A percentile compares a stretch with the other conserved stretches of the same genome.
Conservation (phyloP, 1,140 invertebrate genomes). For the Homarus americanus region DNA sequence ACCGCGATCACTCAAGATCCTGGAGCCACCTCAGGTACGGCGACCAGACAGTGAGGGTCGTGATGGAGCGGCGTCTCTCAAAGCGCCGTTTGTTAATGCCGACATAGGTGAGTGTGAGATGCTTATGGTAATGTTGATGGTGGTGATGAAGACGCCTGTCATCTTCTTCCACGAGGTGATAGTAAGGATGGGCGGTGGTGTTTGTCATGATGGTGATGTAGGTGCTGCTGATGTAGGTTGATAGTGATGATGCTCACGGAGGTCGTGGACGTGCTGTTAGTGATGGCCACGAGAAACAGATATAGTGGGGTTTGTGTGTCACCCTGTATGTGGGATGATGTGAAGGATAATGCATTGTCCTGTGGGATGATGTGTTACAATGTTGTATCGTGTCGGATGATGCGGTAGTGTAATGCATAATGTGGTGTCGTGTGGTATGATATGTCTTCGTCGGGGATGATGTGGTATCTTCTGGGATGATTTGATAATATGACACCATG, state of each 20-base stretch:
- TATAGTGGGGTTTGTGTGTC: background rate
- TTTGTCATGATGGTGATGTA: slow-evolving; percentile 48
- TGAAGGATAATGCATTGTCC: too few relatives aligned
- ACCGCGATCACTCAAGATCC: too few relatives aligned
- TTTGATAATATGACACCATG: too few relatives aligned
- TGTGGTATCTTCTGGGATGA: too few relatives aligned
- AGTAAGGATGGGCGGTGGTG: slow-evolving; percentile 4
- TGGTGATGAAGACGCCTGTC: slow-evolving; percentile 38
- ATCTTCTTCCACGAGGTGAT: background rate
- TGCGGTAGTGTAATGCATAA: too few relatives aligned
- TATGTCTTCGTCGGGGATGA: too few relatives aligned
- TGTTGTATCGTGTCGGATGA: too few relatives aligned
- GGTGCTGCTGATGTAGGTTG: background rate
- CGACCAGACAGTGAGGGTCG: too few relatives aligned
- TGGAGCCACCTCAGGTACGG: too few relatives aligned
- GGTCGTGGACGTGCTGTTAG: background rate
- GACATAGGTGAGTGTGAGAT: slow-evolving; percentile 10
- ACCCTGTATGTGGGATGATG: background rate
- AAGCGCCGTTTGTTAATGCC: slow-evolving; percentile 10
- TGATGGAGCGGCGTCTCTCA: background rate
- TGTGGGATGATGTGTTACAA: too few relatives aligned
- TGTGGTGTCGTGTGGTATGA: too few relatives aligned
- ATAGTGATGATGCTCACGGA: slow-evolving; percentile 11
- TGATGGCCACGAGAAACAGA: background rate
- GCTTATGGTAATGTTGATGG: slow-evolving; percentile 33